Percentiles rank a stretch among this genome's conserved stretches.
phyloP scores from a whole-genome alignment of 2,888 invertebrate genomes.

The Brachyopa scutellaris region DNA sequence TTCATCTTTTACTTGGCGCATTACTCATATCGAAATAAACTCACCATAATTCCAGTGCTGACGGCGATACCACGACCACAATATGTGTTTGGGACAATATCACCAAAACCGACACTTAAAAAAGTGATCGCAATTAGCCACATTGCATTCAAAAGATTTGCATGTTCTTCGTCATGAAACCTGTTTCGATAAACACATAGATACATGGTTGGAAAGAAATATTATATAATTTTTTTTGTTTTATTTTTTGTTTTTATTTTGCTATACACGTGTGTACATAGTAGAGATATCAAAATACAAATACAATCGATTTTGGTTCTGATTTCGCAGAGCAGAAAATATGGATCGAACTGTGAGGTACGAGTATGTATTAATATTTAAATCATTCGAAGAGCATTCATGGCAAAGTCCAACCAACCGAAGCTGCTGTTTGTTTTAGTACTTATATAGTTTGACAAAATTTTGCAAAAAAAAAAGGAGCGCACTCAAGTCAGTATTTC shows the following conservation, averaged over 20 bases:
- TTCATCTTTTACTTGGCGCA: constrained; percentile 66
- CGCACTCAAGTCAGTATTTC: constrained; percentile 32
- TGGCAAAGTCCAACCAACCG: constrained; percentile 66
- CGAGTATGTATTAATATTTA: constrained; percentile 3
- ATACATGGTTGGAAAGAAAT: constrained; percentile 70
- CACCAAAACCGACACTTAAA: constrained; percentile 99
- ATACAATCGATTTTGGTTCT: constrained; percentile 50
- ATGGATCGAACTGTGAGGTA: constrained; percentile 66
- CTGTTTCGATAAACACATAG: constrained; percentile 83
- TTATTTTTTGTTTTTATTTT: constrained; percentile 44
- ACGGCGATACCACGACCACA: constrained; percentile 99
- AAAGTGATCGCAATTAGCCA: constrained; percentile 99
- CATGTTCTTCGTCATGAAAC: constrained; percentile 99
- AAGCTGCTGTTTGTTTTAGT: constrained; percentile 34
- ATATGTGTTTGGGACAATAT: constrained; percentile 99
- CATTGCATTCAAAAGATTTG: constrained; percentile 99
- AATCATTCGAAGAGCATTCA: constrained; percentile 34
- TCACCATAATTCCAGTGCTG: constrained; percentile 99
- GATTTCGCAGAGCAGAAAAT: constrained; percentile 67
- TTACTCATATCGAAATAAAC: constrained; percentile 81
- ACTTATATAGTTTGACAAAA: not conserved
- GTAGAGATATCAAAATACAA: constrained; percentile 29
- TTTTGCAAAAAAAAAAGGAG: constrained; percentile 25
- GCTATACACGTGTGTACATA: constrained; percentile 47
- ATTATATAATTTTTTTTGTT: constrained; percentile 31